Evolutionary conservation across 37 sponge, comb jelly and placozoan species (phyloP).

Genomic region (Cliona cf. orientalis): DNA sequence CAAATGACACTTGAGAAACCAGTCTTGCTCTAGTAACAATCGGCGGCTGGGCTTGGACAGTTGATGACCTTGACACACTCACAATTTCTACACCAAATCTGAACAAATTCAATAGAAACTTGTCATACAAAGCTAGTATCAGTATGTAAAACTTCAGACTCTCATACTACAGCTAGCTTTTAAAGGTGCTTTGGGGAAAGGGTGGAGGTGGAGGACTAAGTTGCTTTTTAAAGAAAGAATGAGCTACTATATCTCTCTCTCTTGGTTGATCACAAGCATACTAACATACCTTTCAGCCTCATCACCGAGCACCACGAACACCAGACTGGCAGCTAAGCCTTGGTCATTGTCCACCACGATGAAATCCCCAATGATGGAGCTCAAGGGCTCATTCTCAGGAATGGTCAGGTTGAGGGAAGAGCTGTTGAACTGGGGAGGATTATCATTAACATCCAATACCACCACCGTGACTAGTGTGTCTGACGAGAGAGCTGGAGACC

Average conservation of each 20-base stretch:
- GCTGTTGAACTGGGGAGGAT: conserved; percentile 22
- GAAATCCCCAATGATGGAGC: conserved; percentile 11
- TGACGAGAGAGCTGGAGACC: conserved; percentile 45
- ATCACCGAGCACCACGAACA: not conserved
- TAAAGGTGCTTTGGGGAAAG: not conserved
- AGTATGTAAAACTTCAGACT: no score
- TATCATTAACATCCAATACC: conserved; percentile 45
- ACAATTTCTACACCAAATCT: conserved; percentile 7
- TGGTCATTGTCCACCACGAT: conserved; percentile 23
- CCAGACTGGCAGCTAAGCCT: conserved; percentile 12
- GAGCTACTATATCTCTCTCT: not conserved
- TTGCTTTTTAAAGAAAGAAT: no score
- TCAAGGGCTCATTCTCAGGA: conserved; percentile 13
- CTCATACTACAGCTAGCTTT: not conserved
- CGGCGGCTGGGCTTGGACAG: conserved; percentile 31
- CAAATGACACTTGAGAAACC: not conserved
- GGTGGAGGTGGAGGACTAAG: no score
- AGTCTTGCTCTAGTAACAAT: conserved; percentile 12
- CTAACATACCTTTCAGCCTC: conserved; percentile 7
- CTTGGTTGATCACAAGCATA: no score
- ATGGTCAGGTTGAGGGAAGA: conserved; percentile 5
- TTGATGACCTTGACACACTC: not conserved
- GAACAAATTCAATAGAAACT: no score
- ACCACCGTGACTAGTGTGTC: conserved; percentile 15
- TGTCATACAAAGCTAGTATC: not conserved